phyloP scores from a whole-genome alignment of 2,113 vertebrate species.

The Mustelus asterias region DNA sequence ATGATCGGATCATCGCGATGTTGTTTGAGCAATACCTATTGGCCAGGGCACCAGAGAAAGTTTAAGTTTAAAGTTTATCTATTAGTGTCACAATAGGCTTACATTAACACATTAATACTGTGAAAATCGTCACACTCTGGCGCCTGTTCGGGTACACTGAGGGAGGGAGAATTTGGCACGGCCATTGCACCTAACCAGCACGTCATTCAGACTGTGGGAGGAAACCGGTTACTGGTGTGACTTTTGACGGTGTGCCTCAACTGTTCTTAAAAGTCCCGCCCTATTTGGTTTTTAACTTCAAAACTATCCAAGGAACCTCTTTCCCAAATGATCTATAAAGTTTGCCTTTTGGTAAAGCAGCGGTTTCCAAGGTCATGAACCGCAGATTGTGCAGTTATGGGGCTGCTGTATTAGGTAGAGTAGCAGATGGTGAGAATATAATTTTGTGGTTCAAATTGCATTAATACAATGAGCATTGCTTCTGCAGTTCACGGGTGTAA shows the following conservation, averaged over 20 bases:
- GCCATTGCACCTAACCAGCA: too few species aligned
- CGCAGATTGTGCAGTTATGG: background rate
- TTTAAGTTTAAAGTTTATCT: too few species aligned
- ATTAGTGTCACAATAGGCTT: too few species aligned
- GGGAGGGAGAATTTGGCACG: too few species aligned
- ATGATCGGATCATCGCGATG: too few species aligned
- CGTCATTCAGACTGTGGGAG: too few species aligned
- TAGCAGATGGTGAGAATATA: conserved; percentile 22
- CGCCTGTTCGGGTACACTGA: too few species aligned
- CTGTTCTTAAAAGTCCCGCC: background rate
- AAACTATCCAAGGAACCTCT: background rate
- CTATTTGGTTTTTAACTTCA: background rate
- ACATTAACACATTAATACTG: too few species aligned
- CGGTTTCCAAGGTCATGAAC: background rate
- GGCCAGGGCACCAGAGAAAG: background rate
- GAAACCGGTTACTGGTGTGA: background rate
- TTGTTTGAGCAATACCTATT: background rate
- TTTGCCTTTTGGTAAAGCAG: background rate
- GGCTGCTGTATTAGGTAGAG: background rate
- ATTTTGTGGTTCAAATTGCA: conserved; percentile 11
- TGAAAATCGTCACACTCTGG: too few species aligned
- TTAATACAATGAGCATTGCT: background rate
- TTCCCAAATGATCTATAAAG: background rate
- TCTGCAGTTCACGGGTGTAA: background rate
- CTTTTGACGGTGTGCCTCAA: background rate